Evolutionary conservation across 2,888 invertebrate genomes (phyloP), one percentile per base, ranked within the genome.

Genomic region (Thera obeliscata): DNA sequence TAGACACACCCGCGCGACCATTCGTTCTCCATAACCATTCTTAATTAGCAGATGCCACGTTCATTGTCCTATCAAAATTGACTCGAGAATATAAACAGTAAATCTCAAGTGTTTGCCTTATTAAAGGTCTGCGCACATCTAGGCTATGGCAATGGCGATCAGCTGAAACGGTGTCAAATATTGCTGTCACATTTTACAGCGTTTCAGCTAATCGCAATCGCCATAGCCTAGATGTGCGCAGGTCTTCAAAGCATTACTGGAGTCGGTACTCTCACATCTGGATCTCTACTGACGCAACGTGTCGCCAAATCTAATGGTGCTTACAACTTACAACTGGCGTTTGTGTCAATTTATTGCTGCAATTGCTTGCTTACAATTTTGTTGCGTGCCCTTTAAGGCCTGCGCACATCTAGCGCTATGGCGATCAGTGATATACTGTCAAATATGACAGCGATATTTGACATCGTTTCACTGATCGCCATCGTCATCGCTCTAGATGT

Each of bases 41-140:
- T 69, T 71, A 76, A 73, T 76, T 75, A 79, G 74, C 72, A 70
- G 62, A 68, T 62, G 54, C 64, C 67, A 57, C 61, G 49, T 61
- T 70, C 64, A 67, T 67, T 65, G 60, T 65, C 64, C 66, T 56
- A 66, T 66, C 66, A 67, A 71, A 66, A 71, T 67, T 67, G 60
- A 33, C 60, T 66, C 57, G 52, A 64, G 56, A 60, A 64, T 66
- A 64, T 61, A 57, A 68, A 69, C 68, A 55, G 46, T 67, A 69
- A 64, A 63, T 64, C 66, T 36, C 62, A 54, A 67, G 61, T 65
- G 61, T 58, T 70, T 66, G 57, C 54, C 33, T 60, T 52, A 61
- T 64, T 62, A 62, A 66, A 22, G 22, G 1, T 1, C 22, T 22
- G 22, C 22, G 22, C 22, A 22, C 22, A 22, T 22, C 22, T 22